These are phyloP conservation scores for Synergus laeviventris DNA, from an alignment of 2,888 invertebrate genomes.

Conservation along the genomic window DNA sequence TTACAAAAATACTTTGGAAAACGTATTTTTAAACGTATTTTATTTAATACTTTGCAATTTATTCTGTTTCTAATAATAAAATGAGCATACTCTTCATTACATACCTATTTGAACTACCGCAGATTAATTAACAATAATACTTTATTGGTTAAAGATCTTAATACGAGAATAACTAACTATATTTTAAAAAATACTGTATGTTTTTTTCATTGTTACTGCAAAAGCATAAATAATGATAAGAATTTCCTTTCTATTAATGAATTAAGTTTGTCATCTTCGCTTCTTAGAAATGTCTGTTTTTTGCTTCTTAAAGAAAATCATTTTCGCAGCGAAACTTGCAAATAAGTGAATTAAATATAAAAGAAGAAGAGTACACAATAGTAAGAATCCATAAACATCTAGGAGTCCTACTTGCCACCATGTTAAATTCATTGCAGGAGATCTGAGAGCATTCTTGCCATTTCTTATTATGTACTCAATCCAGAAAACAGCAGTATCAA, in stretches of 20 bases:
- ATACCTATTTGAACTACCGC: neutral
- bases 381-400: conserved; percentile 59
- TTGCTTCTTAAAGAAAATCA: neutral
- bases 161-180: neutral
- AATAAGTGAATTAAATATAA: conserved; percentile 41
- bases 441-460: conserved; percentile 62
- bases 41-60: too few relatives aligned
- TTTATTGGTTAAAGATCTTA: neutral
- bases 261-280: conserved; percentile 15
- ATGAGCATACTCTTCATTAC: neutral
- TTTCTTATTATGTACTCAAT: conserved; percentile 65
- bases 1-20: neutral
- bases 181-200: neutral
- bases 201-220: neutral
- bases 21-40: too few relatives aligned
- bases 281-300: neutral
- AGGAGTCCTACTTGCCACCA: conserved; percentile 69
- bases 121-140: too few relatives aligned
- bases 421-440: conserved; percentile 62
- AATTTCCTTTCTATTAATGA: neutral
- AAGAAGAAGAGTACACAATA: conserved; percentile 32
- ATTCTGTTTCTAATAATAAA: neutral
- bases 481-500: conserved; percentile 68
- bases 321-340: conserved; percentile 5
- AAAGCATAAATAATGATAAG: neutral